A percentile compares a stretch with the other conserved stretches of the same genome.
phyloP scores from a whole-genome alignment of 2,113 vertebrate genomes.

The Lepisosteus osseus region DNA sequence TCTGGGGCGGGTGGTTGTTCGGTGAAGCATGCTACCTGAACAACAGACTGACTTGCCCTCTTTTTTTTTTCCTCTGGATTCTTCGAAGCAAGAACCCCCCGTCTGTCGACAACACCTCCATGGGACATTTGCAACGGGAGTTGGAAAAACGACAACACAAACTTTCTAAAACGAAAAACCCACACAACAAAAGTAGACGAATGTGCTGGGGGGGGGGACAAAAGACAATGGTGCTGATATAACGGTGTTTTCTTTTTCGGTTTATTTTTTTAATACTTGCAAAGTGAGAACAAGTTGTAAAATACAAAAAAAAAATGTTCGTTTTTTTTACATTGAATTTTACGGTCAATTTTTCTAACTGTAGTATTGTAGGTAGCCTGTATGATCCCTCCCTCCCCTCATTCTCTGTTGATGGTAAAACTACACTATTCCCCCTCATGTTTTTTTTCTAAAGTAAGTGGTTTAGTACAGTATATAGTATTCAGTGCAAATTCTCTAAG shows the following conservation, averaged over 20 bases:
- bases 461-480: constrained; percentile 43
- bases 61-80: no score
- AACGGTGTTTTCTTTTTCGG: constrained; percentile 42
- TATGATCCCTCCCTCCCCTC: constrained; percentile 40
- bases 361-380: constrained; percentile 40
- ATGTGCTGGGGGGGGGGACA: constrained; percentile 6
- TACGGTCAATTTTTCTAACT: constrained; percentile 61
- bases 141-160: no score
- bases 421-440: constrained; percentile 30
- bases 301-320: constrained; percentile 50
- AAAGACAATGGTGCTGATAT: constrained; percentile 59
- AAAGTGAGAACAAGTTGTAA: constrained; percentile 67
- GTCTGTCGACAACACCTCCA: no score
- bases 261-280: constrained; percentile 50
- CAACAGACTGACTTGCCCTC: no score
- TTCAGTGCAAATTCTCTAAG: constrained; percentile 57
- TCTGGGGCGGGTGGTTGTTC: no score
- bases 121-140: no score
- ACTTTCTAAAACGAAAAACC: no score
- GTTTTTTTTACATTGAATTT: constrained; percentile 52
- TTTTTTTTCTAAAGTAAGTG: constrained; percentile 60
- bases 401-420: constrained; percentile 49
- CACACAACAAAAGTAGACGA: not conserved
- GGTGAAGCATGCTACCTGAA: no score
- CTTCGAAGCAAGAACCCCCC: no score